Evolutionary conservation across 2,113 vertebrate species (phyloP), one percentile per base, ranked within the genome.

Genomic region (Bos indicus): DNA sequence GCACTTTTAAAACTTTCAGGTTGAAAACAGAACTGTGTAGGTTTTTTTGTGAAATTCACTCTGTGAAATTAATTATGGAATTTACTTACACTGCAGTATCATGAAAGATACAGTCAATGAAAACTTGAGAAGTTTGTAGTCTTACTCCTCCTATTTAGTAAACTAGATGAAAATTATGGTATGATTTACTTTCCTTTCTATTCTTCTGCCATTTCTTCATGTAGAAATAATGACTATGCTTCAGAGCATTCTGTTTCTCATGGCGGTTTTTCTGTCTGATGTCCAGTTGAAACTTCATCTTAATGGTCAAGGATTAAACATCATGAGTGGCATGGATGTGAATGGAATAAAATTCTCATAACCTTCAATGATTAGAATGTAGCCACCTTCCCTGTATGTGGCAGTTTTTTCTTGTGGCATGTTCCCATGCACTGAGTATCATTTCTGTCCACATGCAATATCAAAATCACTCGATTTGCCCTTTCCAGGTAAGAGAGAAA

Each of bases 401-500:
- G 91, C 96, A 57, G 90, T 83, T 86, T 56, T 80, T 98, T 98
- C 94, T 71, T 19, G 9, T 57, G 52, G 93, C 62, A 7, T 25
- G 56, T 94, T 89, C 87, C 89, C 91, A 57, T 51, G 26, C 67
- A 71, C 21, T 19, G 80, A 84, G 54, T 77, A 54, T 91, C 89
- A 40, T 52, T 95, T 97, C 94, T 98, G 94, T 96, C 87, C 57
- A 71, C 95, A 96, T 67, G 1, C 90, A 59, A 17, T 94, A 90
- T 93, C 95, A 78, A 43, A 92, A 94, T 96, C 93, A 97, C 91
- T 97, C 93, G 90, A 17, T 57, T 52, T 85, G 64, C 95, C 93
- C 87, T 88, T 52, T 90, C 87, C 92, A 98, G 95, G 97, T 97
- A 98, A 92, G 94, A 91, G 54, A 77, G 82, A 95, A 91, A 83